Evolutionary conservation across 1,140 invertebrate species (phyloP).

Genomic region (Homalodisca vitripennis): DNA sequence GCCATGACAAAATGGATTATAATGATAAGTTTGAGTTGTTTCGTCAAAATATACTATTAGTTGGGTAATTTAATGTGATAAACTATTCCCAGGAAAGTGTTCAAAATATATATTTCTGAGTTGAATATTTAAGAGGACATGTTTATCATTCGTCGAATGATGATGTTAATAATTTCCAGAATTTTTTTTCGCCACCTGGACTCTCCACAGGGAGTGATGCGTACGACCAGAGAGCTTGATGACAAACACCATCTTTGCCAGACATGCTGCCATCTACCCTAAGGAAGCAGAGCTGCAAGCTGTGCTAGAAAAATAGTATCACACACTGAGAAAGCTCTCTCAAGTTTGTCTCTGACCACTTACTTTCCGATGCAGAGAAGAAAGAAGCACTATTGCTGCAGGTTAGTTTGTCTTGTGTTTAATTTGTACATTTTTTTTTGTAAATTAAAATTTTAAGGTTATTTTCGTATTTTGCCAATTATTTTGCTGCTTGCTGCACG

Average conservation of each 20-base stretch:
- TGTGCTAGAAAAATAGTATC: conserved; percentile 92
- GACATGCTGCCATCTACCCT: conserved; percentile 92
- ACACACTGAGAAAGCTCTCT: conserved; percentile 90
- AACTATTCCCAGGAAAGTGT: too few relatives aligned
- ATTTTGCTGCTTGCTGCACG: neutral
- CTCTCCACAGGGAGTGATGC: conserved; percentile 38
- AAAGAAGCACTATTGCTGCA: neutral
- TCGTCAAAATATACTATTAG: too few relatives aligned
- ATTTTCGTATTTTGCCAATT: neutral
- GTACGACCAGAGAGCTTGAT: conserved; percentile 80
- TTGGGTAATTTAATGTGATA: too few relatives aligned
- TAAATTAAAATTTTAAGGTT: too few relatives aligned
- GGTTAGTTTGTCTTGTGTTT: too few relatives aligned
- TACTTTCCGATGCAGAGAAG: conserved; percentile 55
- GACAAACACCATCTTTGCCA: conserved; percentile 92
- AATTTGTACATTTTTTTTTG: too few relatives aligned
- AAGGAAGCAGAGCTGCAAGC: conserved; percentile 87
- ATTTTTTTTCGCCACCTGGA: conserved; percentile 37
- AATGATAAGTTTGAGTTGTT: too few relatives aligned
- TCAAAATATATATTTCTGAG: too few relatives aligned
- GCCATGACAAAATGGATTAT: too few relatives aligned
- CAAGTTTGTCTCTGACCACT: conserved; percentile 89
- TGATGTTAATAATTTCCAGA: too few relatives aligned
- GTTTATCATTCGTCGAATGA: too few relatives aligned
- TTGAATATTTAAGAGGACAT: too few relatives aligned